These are phyloP conservation scores for Amia ocellicauda DNA, from an alignment of 2,113 vertebrate genomes.

Conservation along the genomic window DNA sequence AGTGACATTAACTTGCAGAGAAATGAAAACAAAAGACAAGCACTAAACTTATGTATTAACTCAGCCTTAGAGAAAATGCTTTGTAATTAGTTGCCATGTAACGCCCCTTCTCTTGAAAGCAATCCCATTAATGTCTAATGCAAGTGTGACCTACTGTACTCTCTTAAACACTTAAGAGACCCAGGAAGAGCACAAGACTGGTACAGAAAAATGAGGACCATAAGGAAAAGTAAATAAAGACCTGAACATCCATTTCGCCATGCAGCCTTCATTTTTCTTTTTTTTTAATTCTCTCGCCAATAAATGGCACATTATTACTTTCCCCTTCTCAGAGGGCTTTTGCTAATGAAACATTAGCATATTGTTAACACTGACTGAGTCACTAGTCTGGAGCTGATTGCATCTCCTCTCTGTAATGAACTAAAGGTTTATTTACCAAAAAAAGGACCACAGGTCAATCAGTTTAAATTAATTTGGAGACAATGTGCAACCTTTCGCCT, in stretches of 20 bases:
- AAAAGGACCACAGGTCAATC: slow-evolving; percentile 43
- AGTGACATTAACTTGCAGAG: too few relatives aligned
- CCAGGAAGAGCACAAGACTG: slow-evolving; percentile 30
- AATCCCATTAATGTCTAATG: slow-evolving; percentile 50
- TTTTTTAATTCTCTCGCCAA: too few relatives aligned
- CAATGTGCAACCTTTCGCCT: slow-evolving; percentile 38
- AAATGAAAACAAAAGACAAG: too few relatives aligned
- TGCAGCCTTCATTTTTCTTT: slow-evolving; percentile 7
- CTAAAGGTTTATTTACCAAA: slow-evolving; percentile 67
- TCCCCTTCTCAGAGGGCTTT: slow-evolving; percentile 56
- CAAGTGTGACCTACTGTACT: slow-evolving; percentile 29
- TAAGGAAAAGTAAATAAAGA: slow-evolving; percentile 57
- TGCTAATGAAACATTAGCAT: slow-evolving; percentile 91
- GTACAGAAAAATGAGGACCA: slow-evolving; percentile 32
- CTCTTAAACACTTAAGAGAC: slow-evolving; percentile 46
- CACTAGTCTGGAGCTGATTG: slow-evolving; percentile 70
- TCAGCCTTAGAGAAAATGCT: slow-evolving; percentile 9
- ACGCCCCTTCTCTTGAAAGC: slow-evolving; percentile 31
- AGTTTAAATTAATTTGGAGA: slow-evolving; percentile 32
- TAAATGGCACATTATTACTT: too few relatives aligned
- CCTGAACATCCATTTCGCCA: slow-evolving; percentile 42
- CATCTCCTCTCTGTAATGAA: slow-evolving; percentile 68
- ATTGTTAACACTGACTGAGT: slow-evolving; percentile 74
- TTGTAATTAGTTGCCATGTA: slow-evolving; percentile 49
- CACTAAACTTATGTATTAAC: too few relatives aligned